A percentile compares a stretch with the other conserved stretches of the same genome.
Conservation (phyloP, 1,140 invertebrate genomes). For the Pomacea maculata region DNA sequence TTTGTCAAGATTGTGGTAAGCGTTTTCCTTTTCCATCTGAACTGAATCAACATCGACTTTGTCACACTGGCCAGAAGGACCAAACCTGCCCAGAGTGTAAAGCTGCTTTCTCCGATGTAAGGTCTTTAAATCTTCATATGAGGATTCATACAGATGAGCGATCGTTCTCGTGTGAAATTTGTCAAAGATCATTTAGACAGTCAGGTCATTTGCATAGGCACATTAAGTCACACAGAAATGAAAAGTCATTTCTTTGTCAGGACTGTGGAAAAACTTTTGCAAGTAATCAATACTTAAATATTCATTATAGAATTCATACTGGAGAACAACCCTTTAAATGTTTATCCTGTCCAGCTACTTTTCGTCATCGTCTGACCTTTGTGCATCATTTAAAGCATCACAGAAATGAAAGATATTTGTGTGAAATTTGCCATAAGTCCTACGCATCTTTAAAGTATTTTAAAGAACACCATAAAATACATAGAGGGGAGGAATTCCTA, state of each 20-base stretch:
- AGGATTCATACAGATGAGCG: slow-evolving; percentile 5
- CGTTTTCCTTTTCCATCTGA: neutral
- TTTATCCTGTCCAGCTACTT: too few relatives aligned
- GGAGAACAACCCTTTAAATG: too few relatives aligned
- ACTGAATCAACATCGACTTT: neutral
- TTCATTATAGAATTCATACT: too few relatives aligned
- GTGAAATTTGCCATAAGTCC: slow-evolving; percentile 6
- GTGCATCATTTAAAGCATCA: too few relatives aligned
- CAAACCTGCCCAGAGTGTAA: neutral
- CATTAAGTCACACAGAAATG: neutral
- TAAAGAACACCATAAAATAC: slow-evolving; percentile 2
- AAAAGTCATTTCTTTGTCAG: too few relatives aligned
- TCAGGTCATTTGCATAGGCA: neutral
- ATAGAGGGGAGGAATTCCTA: too few relatives aligned
- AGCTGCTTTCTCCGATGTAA: neutral
- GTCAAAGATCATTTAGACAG: neutral
- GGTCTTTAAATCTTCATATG: slow-evolving; percentile 1
- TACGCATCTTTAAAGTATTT: neutral
- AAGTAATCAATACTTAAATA: neutral
- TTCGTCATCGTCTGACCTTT: too few relatives aligned
- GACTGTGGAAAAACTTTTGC: too few relatives aligned
- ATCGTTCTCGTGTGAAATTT: neutral
- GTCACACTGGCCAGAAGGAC: neutral
- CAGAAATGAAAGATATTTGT: slow-evolving; percentile 16
- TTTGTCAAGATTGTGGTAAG: neutral